Evolutionary conservation across 2,113 vertebrate genomes (phyloP).

Genomic region (Cynoglossus semilaevis): DNA sequence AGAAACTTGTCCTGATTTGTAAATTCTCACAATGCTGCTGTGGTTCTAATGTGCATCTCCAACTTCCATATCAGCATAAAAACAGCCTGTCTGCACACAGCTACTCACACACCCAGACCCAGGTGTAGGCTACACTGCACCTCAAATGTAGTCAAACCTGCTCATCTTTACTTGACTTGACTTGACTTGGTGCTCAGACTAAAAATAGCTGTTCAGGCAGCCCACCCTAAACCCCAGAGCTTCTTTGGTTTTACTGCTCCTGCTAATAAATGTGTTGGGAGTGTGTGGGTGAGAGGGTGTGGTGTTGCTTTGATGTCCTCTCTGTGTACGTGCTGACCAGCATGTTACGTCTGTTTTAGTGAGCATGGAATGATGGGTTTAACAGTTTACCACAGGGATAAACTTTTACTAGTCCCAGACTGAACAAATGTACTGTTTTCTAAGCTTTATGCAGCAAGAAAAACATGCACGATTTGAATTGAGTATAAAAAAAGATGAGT

Average conservation of each 20-base stretch:
- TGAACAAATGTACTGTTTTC: background rate
- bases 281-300: slow-evolving; percentile 24
- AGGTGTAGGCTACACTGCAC: background rate
- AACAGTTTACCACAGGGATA: background rate
- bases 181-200: slow-evolving; percentile 1
- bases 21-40: slow-evolving; percentile 17
- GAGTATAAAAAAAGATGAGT: slow-evolving; percentile 6
- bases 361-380: background rate
- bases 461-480: background rate
- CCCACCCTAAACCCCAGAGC: slow-evolving; percentile 10
- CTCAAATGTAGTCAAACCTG: background rate
- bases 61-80: slow-evolving; percentile 14
- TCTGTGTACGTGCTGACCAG: slow-evolving; percentile 4
- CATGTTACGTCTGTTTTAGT: background rate
- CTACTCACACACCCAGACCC: background rate
- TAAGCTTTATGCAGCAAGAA: background rate
- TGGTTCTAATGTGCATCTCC: slow-evolving; percentile 9
- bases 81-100: background rate
- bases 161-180: background rate
- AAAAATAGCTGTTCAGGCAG: slow-evolving; percentile 13
- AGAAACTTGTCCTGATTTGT: background rate
- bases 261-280: slow-evolving; percentile 36
- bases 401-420: slow-evolving; percentile 7
- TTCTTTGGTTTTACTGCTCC: slow-evolving; percentile 58
- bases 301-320: slow-evolving; percentile 34